Conservation (phyloP, 2,797 vertebrate genomes). For the Siniperca obscura region DNA sequence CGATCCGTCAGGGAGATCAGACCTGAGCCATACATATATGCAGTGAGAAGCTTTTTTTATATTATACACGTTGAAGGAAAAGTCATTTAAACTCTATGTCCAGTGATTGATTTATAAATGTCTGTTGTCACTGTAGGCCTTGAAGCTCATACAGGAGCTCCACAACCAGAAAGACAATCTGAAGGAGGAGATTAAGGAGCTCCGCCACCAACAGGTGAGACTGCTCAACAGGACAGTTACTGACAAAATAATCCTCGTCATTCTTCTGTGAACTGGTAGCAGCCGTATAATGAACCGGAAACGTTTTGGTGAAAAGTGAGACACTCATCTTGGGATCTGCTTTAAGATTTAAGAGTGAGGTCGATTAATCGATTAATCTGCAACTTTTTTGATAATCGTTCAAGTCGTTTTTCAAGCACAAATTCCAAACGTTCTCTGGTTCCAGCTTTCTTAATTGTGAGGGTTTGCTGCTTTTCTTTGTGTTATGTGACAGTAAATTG, state of each 20-base stretch:
- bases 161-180: conserved; percentile 63
- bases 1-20: background rate
- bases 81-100: background rate
- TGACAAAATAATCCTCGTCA: too few relatives aligned
- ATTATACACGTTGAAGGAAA: background rate
- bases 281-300: too few relatives aligned
- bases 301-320: background rate
- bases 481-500: too few relatives aligned
- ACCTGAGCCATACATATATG: background rate
- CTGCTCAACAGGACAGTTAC: too few relatives aligned
- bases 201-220: conserved; percentile 67
- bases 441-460: too few relatives aligned
- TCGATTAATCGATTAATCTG: background rate
- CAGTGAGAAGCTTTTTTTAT: background rate
- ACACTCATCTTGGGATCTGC: background rate
- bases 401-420: too few relatives aligned
- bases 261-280: background rate
- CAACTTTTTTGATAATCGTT: too few relatives aligned
- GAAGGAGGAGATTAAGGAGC: conserved; percentile 59
- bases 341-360: background rate
- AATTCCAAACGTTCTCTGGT: too few relatives aligned
- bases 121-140: conserved; percentile 68
- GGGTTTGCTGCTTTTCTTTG: too few relatives aligned
- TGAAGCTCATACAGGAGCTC: conserved; percentile 78
- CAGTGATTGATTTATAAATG: background rate